Base-by-base conservation (phyloP, 2,888 invertebrate species). In the Drosophila nr. medialis region DNA sequence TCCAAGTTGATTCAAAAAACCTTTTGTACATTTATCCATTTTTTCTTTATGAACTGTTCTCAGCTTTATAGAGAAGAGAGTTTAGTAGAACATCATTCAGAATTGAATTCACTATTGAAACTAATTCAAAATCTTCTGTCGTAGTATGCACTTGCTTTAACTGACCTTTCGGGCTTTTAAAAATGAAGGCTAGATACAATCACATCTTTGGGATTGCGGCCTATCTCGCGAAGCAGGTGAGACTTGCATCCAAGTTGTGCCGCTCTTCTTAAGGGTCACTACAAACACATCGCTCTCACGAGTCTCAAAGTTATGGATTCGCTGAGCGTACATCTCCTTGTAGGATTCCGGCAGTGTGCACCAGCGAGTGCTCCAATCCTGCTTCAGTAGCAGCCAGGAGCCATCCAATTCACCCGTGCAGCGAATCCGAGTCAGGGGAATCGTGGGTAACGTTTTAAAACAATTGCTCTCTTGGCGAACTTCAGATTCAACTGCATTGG, bases 131-230 rank as follows among this genome's bases (percentile, higher is more conserved):
- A 3, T 63, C 32, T 4, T 24, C 18, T 0, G 18, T 27, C 2
- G 29, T 5, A 0, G 30, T 13, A 13, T 2, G 4, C 4, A 0
- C 2, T 10, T 5, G 0, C 13, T 13, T 62, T 0, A 68, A 0
- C 5, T 27, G 2, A 0, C 4, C 24, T 0, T 67, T 62, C 3
- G 38, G 42, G 34, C 68, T 75, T 24, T 18, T 55, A 91, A 71
- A 95, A 94, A 91, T 96, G 95, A 86, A 95, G 97, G 90, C 95
- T 96, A 0, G 97, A 97, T 0, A 97, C 96, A 0, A 95, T 95
- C 0, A 96, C 96, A 91, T 97, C 97, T 91, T 96, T 96, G 0
- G 97, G 96, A 92, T 98, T 97, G 74, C 98, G 94, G 0, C 96
- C 96, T 29, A 29, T 29, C 5, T 27, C 27, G 27, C 27, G 5